Conservation (phyloP, 2,888 invertebrate genomes). For the Pollenia labialis region DNA sequence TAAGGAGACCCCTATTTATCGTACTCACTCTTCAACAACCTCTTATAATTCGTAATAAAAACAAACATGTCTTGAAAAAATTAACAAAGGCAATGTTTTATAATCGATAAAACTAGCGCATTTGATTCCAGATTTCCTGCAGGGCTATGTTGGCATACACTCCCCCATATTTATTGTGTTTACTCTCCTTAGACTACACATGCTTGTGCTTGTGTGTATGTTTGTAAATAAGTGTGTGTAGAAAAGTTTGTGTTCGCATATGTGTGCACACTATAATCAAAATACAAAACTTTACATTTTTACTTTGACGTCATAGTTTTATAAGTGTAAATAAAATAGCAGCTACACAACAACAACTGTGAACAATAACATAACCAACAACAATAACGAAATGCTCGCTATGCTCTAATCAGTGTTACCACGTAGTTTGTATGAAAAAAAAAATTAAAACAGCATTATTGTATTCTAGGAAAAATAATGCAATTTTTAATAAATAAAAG, state of each 20-base stretch:
- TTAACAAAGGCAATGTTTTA: too few relatives aligned
- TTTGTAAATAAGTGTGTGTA: neutral
- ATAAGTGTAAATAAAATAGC: slow-evolving; percentile 64
- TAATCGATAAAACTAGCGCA: too few relatives aligned
- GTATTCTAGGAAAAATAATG: too few relatives aligned
- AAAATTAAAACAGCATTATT: neutral
- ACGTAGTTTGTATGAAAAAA: neutral
- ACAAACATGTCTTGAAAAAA: too few relatives aligned
- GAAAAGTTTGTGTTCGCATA: slow-evolving; percentile 1
- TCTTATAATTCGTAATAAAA: too few relatives aligned
- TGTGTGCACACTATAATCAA: slow-evolving; percentile 2
- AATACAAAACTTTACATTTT: slow-evolving; percentile 74
- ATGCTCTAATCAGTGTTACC: too few relatives aligned
- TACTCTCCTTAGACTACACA: neutral
- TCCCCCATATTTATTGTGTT: slow-evolving; percentile 23
- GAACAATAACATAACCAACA: slow-evolving; percentile 11
- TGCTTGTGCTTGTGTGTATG: neutral
- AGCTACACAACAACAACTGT: slow-evolving; percentile 1
- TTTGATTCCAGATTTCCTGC: too few relatives aligned
- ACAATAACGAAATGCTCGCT: slow-evolving; percentile 12
- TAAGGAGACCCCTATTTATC: too few relatives aligned
- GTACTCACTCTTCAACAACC: too few relatives aligned
- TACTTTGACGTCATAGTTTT: slow-evolving; percentile 80
- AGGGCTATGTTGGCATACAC: neutral
- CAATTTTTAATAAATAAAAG: too few relatives aligned